Evolutionary conservation across 2,888 invertebrate species (phyloP).

Genomic region (Lissocephala sabroskyi): DNA sequence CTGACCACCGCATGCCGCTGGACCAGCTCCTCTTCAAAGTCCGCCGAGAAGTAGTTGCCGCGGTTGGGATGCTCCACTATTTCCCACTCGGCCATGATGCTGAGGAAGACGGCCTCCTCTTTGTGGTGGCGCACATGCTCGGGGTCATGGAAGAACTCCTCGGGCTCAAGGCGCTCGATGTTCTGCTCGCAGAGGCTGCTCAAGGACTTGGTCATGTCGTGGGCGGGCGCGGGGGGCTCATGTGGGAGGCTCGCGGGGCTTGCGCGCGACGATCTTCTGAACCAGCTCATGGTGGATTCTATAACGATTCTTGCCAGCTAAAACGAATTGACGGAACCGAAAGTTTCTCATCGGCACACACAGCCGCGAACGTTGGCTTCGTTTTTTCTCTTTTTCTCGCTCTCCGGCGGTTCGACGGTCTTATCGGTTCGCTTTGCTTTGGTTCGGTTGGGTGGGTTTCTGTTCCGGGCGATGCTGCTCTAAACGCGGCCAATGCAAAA

Average conservation of each 20-base stretch:
- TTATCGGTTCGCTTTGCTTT: background rate
- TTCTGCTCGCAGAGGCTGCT: conserved; percentile 38
- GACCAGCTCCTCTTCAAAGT: conserved; percentile 68
- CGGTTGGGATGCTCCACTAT: conserved; percentile 61
- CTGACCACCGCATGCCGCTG: conserved; percentile 23
- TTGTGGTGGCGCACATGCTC: conserved; percentile 68
- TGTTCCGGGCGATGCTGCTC: conserved; percentile 35
- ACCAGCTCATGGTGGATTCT: conserved; percentile 78
- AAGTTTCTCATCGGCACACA: conserved; percentile 76
- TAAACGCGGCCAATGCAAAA: conserved; percentile 63
- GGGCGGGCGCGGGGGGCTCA: conserved; percentile 1
- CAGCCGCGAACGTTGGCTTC: conserved; percentile 10
- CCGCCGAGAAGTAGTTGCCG: conserved; percentile 68
- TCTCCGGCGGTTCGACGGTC: background rate
- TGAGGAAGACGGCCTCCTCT: conserved; percentile 66
- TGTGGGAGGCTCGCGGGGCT: conserved; percentile 73
- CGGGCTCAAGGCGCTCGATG: conserved; percentile 68
- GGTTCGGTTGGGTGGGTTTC: background rate
- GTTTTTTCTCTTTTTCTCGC: background rate
- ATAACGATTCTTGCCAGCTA: conserved; percentile 78
- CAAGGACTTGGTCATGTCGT: conserved; percentile 41
- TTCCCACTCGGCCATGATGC: conserved; percentile 70
- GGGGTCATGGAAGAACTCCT: conserved; percentile 71
- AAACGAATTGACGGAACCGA: conserved; percentile 77
- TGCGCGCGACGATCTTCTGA: conserved; percentile 78